Evolutionary conservation across 2,113 vertebrate species (phyloP).

Genomic region (Seriola aureovittata): DNA sequence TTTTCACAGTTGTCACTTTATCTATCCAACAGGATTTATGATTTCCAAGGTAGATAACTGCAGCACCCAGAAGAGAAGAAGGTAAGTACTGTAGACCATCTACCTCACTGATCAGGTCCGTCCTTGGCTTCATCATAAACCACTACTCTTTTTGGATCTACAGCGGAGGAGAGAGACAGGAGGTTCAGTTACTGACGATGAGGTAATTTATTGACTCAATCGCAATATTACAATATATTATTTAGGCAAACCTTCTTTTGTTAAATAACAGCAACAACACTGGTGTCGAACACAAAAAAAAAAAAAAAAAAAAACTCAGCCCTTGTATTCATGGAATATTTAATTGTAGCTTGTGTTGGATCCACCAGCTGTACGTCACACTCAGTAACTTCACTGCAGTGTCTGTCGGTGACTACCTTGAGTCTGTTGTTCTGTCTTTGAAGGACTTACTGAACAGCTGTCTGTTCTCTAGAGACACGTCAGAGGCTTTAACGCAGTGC

Average conservation of each 20-base stretch:
- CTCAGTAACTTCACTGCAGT: neutral
- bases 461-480: neutral
- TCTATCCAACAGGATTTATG: conserved; percentile 62
- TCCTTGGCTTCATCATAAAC: conserved; percentile 94
- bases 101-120: conserved; percentile 93
- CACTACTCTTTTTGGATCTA: conserved; percentile 97
- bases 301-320: no score
- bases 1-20: conserved; percentile 79
- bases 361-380: neutral
- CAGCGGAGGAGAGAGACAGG: conserved; percentile 58
- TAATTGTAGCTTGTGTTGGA: neutral
- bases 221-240: neutral
- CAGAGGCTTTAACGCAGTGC: neutral
- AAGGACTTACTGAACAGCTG: neutral
- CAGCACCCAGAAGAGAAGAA: conserved; percentile 88
- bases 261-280: neutral
- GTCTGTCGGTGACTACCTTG: neutral
- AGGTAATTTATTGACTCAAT: neutral
- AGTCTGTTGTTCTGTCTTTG: neutral
- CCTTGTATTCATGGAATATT: neutral
- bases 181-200: neutral
- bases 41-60: conserved; percentile 87
- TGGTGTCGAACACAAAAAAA: neutral
- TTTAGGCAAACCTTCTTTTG: neutral
- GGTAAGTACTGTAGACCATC: conserved; percentile 81